Evolutionary conservation across 2,888 invertebrate species (phyloP).

Genomic region (Molorchus minor): DNA sequence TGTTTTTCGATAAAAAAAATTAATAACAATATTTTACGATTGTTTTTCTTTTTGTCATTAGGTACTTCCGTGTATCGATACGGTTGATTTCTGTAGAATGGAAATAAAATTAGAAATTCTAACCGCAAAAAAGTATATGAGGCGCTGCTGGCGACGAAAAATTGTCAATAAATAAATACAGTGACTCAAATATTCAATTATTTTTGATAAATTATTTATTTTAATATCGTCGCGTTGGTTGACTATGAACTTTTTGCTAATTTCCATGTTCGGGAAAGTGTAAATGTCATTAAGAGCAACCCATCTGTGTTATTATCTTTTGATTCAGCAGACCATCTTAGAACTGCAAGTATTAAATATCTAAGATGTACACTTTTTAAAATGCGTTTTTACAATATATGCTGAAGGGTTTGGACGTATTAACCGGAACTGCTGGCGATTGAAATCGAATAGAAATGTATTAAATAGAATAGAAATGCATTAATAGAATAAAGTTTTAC

Average conservation of each 20-base stretch:
- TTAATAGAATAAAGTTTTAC: too few species aligned
- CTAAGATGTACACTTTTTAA: too few species aligned
- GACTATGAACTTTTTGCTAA: slow-evolving; percentile 6
- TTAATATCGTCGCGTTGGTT: neutral
- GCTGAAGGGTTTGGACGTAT: too few species aligned
- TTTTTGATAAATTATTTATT: neutral
- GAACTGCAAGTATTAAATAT: too few species aligned
- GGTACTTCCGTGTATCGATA: neutral
- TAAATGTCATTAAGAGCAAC: neutral
- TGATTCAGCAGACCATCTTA: too few species aligned
- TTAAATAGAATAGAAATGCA: too few species aligned
- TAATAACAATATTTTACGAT: too few species aligned
- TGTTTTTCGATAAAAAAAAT: neutral
- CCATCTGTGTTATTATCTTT: too few species aligned
- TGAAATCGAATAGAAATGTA: too few species aligned
- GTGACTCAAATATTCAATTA: neutral
- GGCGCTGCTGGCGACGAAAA: neutral
- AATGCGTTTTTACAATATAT: too few species aligned
- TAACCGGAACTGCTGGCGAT: too few species aligned
- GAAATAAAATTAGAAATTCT: neutral
- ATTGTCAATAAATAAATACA: neutral
- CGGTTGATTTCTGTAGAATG: neutral
- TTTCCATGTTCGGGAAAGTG: neutral
- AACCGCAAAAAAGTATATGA: neutral
- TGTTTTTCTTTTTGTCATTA: neutral